Evolutionary conservation across 2,888 invertebrate genomes (phyloP), one percentile per base, ranked within the genome.

Genomic region (Tromatobia lineatoria): DNA sequence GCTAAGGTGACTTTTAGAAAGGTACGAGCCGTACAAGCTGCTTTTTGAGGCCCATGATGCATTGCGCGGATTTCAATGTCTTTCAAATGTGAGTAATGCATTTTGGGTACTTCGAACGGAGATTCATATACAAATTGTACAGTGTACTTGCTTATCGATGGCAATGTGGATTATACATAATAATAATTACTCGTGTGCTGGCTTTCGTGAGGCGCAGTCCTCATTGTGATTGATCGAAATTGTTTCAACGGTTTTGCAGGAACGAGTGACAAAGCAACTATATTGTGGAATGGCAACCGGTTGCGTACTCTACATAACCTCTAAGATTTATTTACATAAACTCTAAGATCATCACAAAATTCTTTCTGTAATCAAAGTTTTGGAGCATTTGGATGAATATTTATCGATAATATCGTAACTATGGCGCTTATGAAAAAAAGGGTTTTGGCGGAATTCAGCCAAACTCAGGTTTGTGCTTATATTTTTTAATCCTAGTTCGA

Each of bases 391-490:
- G 47, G 4, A 59, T 47, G 13, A 38, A 52, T 23, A 66, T 34
- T 25, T 20, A 47, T 18, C 7, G 15, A 71, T 47, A 34, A 54
- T 29, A 8, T 34, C 29, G 23, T 15, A 25, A 75, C 7, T 45
- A 85, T 85, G 85, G 93, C 93, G 15, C 90, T 93, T 81, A 93
- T 93, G 86, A 93, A 93, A 80, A 93, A 93, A 88, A 83, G 93
- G 86, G 93, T 93, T 3, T 86, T 93, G 74, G 93, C 93, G 38
- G 93, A 93, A 87, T 93, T 93, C 79, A 93, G 88, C 59, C 93
- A 93, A 86, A 93, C 90, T 69, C 93, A 93, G 88, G 93, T 93
- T 89, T 87, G 71, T 82, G 2, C 34, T 78, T 23, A 45, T 29
- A 7, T 64, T 57, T 69, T 25, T 29, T 42, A 3, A 29, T 29